Evolutionary conservation across 2,113 vertebrate species (phyloP).

Genomic region (Myiopsitta monachus): DNA sequence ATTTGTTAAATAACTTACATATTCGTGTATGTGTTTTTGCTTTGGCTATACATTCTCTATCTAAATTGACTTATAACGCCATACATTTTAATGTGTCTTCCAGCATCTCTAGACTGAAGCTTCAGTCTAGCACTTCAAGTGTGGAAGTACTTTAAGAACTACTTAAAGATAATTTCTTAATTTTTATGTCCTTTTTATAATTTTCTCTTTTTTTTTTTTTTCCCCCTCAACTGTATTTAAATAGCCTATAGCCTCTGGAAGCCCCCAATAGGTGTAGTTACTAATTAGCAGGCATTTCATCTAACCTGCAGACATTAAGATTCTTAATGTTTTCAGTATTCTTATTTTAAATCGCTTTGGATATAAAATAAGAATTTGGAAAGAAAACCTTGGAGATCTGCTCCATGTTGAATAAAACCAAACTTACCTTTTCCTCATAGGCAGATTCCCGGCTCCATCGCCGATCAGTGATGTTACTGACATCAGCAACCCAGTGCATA

Average conservation of each 20-base stretch:
- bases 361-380: conserved; percentile 77
- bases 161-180: neutral
- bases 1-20: neutral
- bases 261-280: conserved; percentile 51
- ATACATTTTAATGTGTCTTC: neutral
- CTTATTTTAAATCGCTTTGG: conserved; percentile 75
- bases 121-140: neutral
- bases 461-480: conserved; percentile 80
- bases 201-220: neutral
- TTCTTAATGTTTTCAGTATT: conserved; percentile 79
- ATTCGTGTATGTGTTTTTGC: neutral
- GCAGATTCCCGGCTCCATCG: conserved; percentile 81
- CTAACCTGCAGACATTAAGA: conserved; percentile 72
- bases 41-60: neutral
- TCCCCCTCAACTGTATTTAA: neutral
- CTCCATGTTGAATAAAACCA: conserved; percentile 80
- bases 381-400: conserved; percentile 82
- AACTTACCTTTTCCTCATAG: conserved; percentile 86
- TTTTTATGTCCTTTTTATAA: neutral
- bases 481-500: conserved; percentile 79
- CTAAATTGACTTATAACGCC: neutral
- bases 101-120: neutral
- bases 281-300: conserved; percentile 82
- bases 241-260: conserved; percentile 68
- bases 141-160: neutral